Evolutionary conservation across 1,140 invertebrate genomes (phyloP).

Genomic region (Polyergus mexicanus): DNA sequence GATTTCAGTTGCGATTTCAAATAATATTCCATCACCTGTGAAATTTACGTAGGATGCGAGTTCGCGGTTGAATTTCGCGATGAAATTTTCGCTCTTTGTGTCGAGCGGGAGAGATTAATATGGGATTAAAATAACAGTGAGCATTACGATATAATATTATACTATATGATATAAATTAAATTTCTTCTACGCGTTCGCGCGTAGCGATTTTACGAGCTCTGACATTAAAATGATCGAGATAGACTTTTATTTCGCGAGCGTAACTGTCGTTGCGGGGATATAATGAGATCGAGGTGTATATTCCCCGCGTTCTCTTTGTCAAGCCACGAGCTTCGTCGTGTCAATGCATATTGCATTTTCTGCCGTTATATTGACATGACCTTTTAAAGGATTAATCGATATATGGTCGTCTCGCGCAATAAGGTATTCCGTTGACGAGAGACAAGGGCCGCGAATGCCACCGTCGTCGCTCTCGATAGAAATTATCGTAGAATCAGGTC

Average conservation of each 20-base stretch:
- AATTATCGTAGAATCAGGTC: slow-evolving; percentile 53
- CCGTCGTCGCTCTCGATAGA: slow-evolving; percentile 56
- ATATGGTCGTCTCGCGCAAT: slow-evolving; percentile 51
- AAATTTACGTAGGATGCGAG: neutral
- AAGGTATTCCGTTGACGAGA: slow-evolving; percentile 58
- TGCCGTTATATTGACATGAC: slow-evolving; percentile 63
- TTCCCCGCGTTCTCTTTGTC: slow-evolving; percentile 55
- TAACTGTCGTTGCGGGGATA: slow-evolving; percentile 1
- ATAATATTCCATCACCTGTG: neutral
- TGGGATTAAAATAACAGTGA: neutral
- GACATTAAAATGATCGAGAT: slow-evolving; percentile 22
- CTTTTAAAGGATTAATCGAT: slow-evolving; percentile 65
- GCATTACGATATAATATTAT: neutral
- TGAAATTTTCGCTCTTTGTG: too few relatives aligned
- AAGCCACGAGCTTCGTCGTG: slow-evolving; percentile 35
- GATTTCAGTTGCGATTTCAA: neutral
- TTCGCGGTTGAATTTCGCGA: neutral
- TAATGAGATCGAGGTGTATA: slow-evolving; percentile 55
- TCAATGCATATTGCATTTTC: slow-evolving; percentile 63
- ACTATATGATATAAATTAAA: slow-evolving; percentile 20
- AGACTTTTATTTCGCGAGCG: slow-evolving; percentile 14
- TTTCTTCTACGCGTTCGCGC: neutral
- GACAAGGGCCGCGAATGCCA: slow-evolving; percentile 39
- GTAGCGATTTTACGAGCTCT: neutral
- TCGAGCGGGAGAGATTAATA: neutral